Evolutionary conservation across 2,113 vertebrate genomes (phyloP).

Genomic region (Brienomyrus brachyistius): DNA sequence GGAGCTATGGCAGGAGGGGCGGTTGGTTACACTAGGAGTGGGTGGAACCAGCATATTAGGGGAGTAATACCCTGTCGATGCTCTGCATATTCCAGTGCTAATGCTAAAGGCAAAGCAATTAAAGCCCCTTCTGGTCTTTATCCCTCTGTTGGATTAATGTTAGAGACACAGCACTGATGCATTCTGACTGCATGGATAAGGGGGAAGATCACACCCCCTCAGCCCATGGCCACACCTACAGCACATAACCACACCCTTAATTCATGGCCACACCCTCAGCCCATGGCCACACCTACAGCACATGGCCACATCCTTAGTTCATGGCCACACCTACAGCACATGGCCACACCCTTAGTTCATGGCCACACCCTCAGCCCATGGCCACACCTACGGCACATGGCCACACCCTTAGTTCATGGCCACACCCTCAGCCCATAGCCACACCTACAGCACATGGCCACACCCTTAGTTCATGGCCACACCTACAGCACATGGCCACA

Average conservation of each 20-base stretch:
- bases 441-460: not conserved
- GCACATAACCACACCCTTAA: not conserved
- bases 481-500: not conserved
- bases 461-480: not conserved
- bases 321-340: not conserved
- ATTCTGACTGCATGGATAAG: not conserved
- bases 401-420: not conserved
- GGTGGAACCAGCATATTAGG: constrained; percentile 18
- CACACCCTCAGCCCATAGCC: not conserved
- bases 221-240: not conserved
- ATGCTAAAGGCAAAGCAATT: constrained; percentile 37
- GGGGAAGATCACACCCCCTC: no score
- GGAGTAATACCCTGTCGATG: not conserved
- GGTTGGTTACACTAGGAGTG: not conserved
- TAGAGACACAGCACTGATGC: not conserved
- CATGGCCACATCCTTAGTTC: not conserved
- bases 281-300: not conserved
- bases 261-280: not conserved
- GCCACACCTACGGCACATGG: not conserved
- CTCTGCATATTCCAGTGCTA: constrained; percentile 34
- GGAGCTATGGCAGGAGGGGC: not conserved
- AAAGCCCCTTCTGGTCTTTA: constrained; percentile 32
- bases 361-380: not conserved
- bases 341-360: not conserved
- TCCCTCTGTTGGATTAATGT: not conserved